phyloP scores from a whole-genome alignment of 2,797 vertebrate genomes.

The Bufotes viridis region DNA sequence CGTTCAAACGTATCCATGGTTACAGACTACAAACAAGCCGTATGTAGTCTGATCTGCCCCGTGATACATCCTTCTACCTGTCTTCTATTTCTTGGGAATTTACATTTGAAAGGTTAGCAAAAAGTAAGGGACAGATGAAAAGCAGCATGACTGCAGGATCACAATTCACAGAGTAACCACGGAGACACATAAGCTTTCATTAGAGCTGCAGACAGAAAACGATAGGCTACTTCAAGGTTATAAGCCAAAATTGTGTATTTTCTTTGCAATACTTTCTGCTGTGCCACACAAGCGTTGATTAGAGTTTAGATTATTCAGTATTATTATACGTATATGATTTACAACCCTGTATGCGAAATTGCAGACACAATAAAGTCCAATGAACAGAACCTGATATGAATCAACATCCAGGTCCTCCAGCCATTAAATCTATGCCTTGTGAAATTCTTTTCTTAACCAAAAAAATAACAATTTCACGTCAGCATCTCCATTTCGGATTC shows the following conservation, averaged over 20 bases:
- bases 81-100: background rate
- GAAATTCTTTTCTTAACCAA: background rate
- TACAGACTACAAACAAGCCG: background rate
- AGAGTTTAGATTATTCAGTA: background rate
- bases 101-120: background rate
- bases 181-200: background rate
- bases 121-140: background rate
- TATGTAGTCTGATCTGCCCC: background rate
- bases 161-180: background rate
- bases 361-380: background rate
- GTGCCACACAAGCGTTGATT: background rate
- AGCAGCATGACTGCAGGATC: background rate
- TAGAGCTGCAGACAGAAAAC: background rate
- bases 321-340: background rate
- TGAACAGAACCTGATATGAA: background rate
- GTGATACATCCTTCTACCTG: background rate
- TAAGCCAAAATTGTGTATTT: too few relatives aligned
- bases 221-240: background rate
- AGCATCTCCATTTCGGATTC: constrained; percentile 16
- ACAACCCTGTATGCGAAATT: background rate
- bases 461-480: background rate
- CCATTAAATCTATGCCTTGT: background rate
- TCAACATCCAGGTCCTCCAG: background rate
- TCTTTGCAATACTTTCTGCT: background rate
- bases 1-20: background rate